Percentiles rank a stretch among this genome's conserved stretches.
These are phyloP conservation scores for Apus apus DNA, from an alignment of 2,113 vertebrate genomes.

Conservation along the genomic window DNA sequence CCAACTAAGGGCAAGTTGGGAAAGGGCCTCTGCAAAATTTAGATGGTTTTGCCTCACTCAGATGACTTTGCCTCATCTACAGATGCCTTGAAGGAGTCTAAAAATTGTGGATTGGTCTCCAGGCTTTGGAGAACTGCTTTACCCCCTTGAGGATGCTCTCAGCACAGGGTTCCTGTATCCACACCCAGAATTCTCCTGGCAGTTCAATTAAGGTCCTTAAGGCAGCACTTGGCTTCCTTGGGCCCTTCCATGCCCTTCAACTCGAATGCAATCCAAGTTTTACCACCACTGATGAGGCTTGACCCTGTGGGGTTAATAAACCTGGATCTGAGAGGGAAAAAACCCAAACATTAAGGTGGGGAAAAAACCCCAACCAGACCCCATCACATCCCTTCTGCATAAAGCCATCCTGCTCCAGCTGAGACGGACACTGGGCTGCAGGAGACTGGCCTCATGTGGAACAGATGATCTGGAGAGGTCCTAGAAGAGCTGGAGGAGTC, in stretches of 20 bases:
- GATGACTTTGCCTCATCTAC: background rate
- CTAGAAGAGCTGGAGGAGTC: background rate
- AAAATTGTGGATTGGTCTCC: background rate
- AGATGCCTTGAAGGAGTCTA: background rate
- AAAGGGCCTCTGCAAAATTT: background rate
- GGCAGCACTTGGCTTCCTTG: background rate
- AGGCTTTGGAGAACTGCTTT: background rate
- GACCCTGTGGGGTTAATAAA: background rate
- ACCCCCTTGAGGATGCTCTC: background rate
- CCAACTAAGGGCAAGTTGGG: background rate
- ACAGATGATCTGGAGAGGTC: background rate
- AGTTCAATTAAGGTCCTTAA: background rate
- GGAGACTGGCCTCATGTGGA: background rate
- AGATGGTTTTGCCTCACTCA: background rate
- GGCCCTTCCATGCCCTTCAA: background rate
- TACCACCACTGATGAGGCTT: background rate
- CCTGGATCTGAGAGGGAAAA: background rate
- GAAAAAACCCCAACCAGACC: accelerated
- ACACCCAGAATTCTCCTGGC: background rate
- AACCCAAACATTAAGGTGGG: too few species aligned
- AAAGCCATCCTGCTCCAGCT: background rate
- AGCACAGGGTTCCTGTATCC: background rate
- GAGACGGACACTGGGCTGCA: background rate
- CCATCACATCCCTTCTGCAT: accelerated
- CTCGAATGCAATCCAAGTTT: background rate